A percentile compares a stretch with the other conserved stretches of the same genome.
These are phyloP conservation scores for Equus przewalskii DNA, from an alignment of 2,113 vertebrate species.

Conservation along the genomic window DNA sequence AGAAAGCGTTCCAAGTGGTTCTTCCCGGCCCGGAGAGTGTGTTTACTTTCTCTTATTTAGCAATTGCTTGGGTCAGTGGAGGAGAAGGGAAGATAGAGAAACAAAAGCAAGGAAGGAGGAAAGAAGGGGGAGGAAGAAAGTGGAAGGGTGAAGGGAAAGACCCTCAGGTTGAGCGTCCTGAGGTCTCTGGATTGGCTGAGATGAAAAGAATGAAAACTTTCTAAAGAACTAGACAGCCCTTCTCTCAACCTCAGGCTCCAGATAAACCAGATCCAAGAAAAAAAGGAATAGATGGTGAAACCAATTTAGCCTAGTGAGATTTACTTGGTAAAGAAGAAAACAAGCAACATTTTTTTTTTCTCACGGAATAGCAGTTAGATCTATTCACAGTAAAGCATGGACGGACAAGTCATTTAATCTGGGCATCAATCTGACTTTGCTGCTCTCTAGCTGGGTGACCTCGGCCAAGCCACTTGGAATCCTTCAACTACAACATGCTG, in stretches of 20 bases:
- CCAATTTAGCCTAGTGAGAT: background rate
- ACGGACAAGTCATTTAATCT: background rate
- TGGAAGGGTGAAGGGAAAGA: background rate
- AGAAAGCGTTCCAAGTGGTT: background rate
- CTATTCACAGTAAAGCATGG: background rate
- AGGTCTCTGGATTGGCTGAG: background rate
- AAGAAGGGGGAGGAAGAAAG: background rate
- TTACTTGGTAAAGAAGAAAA: slow-evolving; percentile 8
- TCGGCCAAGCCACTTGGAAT: background rate
- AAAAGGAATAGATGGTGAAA: background rate
- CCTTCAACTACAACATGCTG: background rate
- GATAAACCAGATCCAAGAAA: background rate
- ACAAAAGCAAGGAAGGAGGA: background rate
- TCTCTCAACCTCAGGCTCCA: background rate
- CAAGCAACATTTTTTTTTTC: background rate
- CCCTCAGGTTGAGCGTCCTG: rapidly evolving
- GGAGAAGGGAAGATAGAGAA: background rate
- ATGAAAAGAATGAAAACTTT: background rate
- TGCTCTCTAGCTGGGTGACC: background rate
- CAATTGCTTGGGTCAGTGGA: background rate
- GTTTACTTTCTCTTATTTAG: background rate
- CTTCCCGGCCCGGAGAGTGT: background rate
- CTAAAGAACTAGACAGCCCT: background rate
- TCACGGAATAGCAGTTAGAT: background rate
- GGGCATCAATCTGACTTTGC: background rate